Evolutionary conservation across 1,140 invertebrate species (phyloP).

Genomic region (Andricus grossulariae): DNA sequence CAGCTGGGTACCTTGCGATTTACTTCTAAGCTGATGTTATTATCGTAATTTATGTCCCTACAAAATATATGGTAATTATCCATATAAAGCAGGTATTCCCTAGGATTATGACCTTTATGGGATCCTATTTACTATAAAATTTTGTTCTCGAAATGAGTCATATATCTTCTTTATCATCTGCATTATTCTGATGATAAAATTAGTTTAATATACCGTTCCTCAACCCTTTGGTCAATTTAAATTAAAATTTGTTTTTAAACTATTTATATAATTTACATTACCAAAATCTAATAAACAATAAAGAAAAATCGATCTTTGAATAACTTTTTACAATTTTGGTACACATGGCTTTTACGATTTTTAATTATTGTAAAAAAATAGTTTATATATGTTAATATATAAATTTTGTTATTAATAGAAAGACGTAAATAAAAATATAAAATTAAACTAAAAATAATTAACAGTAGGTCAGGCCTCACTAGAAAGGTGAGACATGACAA

Average conservation of each 20-base stretch:
- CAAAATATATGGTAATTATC: constrained; percentile 14
- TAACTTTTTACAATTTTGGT: too few species aligned
- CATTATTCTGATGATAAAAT: not conserved
- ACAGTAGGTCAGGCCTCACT: not conserved
- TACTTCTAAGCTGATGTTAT: not conserved
- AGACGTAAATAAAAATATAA: not conserved
- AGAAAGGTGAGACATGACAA: not conserved
- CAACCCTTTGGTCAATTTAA: too few species aligned
- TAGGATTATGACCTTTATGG: constrained; percentile 4
- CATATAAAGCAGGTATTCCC: not conserved
- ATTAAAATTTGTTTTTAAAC: too few species aligned
- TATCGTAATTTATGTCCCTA: not conserved
- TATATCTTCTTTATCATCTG: constrained; percentile 1
- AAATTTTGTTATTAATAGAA: not conserved
- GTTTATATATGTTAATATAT: not conserved
- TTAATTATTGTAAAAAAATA: not conserved
- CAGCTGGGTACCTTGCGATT: not conserved
- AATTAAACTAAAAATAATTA: constrained; percentile 30
- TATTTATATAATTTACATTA: too few species aligned
- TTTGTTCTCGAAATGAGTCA: not conserved
- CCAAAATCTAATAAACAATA: too few species aligned
- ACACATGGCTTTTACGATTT: too few species aligned
- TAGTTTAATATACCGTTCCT: too few species aligned
- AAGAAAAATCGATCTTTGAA: too few species aligned
- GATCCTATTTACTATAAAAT: constrained; percentile 9